Conservation (phyloP, 2,797 vertebrate genomes). For the Mallotus villosus region DNA sequence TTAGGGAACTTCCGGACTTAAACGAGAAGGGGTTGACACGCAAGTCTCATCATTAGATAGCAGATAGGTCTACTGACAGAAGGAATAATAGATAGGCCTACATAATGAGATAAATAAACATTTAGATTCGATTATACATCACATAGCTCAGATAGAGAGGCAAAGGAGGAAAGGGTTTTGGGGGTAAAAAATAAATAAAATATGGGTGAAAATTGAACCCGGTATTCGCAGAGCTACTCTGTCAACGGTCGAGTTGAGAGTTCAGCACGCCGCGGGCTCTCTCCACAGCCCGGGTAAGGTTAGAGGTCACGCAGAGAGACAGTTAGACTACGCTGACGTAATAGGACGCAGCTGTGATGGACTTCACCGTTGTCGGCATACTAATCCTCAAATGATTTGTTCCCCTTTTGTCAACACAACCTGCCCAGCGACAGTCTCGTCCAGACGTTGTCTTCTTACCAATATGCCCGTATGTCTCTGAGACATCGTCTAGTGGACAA, state of each 20-base stretch:
- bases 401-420: background rate
- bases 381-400: no score
- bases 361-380: no score
- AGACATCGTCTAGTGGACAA: no score
- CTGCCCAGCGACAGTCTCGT: background rate
- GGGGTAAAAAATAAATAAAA: background rate
- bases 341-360: slow-evolving; percentile 23
- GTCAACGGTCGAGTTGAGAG: slow-evolving; percentile 41
- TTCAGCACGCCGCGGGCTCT: slow-evolving; percentile 33
- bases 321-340: slow-evolving; percentile 5
- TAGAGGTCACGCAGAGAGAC: slow-evolving; percentile 42
- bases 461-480: no score
- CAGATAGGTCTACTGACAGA: no score
- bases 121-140: no score
- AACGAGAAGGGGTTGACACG: background rate
- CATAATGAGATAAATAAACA: no score
- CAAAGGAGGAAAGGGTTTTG: background rate
- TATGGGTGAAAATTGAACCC: no score
- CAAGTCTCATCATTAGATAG: background rate
- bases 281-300: slow-evolving; percentile 38
- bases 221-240: slow-evolving; percentile 17
- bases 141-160: background rate
- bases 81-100: no score
- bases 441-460: no score
- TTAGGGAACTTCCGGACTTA: slow-evolving; percentile 11